phyloP scores from a whole-genome alignment of 1,140 invertebrate species.

The Drosophila eugracilis region DNA sequence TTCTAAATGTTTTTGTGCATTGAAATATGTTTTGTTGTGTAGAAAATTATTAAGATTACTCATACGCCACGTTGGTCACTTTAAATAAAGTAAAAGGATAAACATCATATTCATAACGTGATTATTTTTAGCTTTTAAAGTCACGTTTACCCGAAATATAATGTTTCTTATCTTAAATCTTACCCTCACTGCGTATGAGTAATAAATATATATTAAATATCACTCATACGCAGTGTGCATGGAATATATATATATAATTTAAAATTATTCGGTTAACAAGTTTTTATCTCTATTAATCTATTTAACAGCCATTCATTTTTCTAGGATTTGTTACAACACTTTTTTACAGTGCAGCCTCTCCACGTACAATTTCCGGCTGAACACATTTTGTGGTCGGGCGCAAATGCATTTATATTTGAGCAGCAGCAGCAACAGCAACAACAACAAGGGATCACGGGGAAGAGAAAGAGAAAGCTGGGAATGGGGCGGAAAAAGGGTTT shows the following conservation, averaged over 20 bases:
- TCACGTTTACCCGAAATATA: too few species aligned
- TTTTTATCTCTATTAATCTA: too few species aligned
- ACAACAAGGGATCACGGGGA: neutral
- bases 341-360: conserved; percentile 51
- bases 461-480: conserved; percentile 1
- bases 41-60: too few species aligned
- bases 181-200: conserved; percentile 2
- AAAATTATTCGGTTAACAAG: too few species aligned
- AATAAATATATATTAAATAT: neutral
- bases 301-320: too few species aligned
- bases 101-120: too few species aligned
- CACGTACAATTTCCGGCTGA: conserved; percentile 84
- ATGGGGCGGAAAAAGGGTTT: neutral
- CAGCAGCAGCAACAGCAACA: conserved; percentile 45
- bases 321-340: neutral
- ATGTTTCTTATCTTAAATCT: too few species aligned
- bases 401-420: conserved; percentile 82
- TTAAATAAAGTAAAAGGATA: neutral
- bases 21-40: neutral
- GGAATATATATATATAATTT: too few species aligned
- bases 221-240: too few species aligned
- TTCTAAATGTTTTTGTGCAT: conserved; percentile 9
- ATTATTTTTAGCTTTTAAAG: too few species aligned
- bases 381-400: conserved; percentile 80
- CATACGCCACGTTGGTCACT: neutral